Base-by-base conservation (phyloP, 2,888 invertebrate species). In the Malthinus seriepunctatus region DNA sequence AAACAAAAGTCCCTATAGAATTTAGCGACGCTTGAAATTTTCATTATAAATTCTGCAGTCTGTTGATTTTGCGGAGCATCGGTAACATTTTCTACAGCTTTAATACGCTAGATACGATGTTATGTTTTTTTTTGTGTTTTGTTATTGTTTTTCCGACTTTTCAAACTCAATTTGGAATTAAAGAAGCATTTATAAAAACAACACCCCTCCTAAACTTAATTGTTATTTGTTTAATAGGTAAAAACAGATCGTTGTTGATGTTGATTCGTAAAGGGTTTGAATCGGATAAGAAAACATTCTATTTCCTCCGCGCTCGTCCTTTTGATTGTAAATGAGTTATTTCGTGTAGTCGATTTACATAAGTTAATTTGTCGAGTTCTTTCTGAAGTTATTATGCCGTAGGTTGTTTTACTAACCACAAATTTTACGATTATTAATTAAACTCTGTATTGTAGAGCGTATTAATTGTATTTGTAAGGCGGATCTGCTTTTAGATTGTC, bases 401-500 rank as follows among this genome's bases (percentile, higher is more conserved):
- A 37, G 47, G 47, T 47, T 47, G 38, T 47, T 15, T 47, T 54
- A 51, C 45, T 48, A 31, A 31, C 23, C 23, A 23, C 8, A 23
- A 34, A 46, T 45, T 38, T 58, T 53, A 34, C 42, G 44, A 49
- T 48, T 45, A 58, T 53, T 58, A 58, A 58, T 56, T 44, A 37
- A 35, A n/a, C n/a, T 12, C 44, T 52, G 48, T 58, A 49, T 11
- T 15, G 48, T 58, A 49, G 45, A 53, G 48, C 44, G 35, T 53
- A 44, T 48, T 58, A 53, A 58, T 58, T 53, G 49, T 48, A 53
- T 58, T 58, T 53, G 33, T 42, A 37, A 53, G 61, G 47, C 53
- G 45, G 56, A 37, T 52, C 51, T 53, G 56, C 61, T 56, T 61
- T 56, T 61, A 52, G 58, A 58, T 58, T 53, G 61, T 52, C 34